Evolutionary conservation across 2,113 vertebrate genomes (phyloP), one percentile per base, ranked within the genome.

Genomic region (Spea bombifrons): DNA sequence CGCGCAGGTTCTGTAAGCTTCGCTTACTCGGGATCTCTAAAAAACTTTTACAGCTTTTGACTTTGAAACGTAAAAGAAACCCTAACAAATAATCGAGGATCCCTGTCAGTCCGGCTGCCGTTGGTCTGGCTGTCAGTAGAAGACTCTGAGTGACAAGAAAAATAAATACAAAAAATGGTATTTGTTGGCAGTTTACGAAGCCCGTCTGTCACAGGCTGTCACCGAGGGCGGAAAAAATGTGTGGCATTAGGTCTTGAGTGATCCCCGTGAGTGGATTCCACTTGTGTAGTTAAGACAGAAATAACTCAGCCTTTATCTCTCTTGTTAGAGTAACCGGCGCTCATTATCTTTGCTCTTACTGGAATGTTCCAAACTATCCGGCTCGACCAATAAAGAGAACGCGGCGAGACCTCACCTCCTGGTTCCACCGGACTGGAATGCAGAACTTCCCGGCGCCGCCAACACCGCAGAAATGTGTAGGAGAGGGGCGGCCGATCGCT

Each of bases 241-340:
- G 47, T 10, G 59, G 15, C 66, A 15, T 66, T 48, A 4, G 46
- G 47, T 49, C 12, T 46, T 53, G 16, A 53, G 16, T 66, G 46
- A 75, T 57, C 66, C 46, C 13, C 44, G n/a, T 17, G 48, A 63
- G 16, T 64, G 59, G 57, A 71, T 77, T 70, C 67, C 76, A 46
- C 66, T 70, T 49, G n/a, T 17, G 8, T 43, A 66, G 59, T n/a
- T 13, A 8, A 8, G 8, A 48, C 16, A 71, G 49, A 70, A 72
- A 66, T 79, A 66, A 63, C 69, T 7, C 5, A 0, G 15, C 13
- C 8, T 53, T 30, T 46, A 52, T 71, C 76, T 43, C 17, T n/a
- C 48, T 65, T 61, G 12, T 52, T 44, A 5, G 66, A 57, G 66
- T 13, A 52, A 71, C 68, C 68, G 46, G 68, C 15, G 6, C 43